Conservation (phyloP, 2,113 vertebrate genomes). For the Oriolus oriolus region DNA sequence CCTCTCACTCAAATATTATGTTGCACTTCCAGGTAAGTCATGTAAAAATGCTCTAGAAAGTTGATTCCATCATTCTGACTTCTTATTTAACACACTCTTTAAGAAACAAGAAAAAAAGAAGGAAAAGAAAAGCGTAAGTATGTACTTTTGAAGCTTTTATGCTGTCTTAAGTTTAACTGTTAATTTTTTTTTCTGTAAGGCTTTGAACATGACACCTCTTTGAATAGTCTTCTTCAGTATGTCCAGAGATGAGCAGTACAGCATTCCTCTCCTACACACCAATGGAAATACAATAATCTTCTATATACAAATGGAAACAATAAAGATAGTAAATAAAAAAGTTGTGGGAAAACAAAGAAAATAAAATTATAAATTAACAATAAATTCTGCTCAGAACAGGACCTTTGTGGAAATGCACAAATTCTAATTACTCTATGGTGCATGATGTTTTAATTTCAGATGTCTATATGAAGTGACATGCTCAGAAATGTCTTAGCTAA, state of each 20-base stretch:
- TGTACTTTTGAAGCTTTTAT: neutral
- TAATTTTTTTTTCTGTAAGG: neutral
- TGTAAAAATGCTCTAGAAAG: neutral
- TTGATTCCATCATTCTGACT: neutral
- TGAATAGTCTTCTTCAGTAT: neutral
- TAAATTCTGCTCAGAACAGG: neutral
- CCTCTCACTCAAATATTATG: neutral
- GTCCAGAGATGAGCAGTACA: neutral
- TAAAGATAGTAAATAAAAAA: neutral
- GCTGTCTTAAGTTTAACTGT: neutral
- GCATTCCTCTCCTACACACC: neutral
- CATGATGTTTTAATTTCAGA: neutral
- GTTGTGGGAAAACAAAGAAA: neutral
- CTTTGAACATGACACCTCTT: neutral
- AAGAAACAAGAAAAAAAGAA: neutral
- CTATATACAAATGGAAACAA: neutral
- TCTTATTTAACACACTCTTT: neutral
- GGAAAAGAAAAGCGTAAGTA: neutral
- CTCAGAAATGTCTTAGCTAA: neutral
- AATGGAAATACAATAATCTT: neutral
- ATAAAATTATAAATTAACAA: neutral
- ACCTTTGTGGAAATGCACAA: neutral
- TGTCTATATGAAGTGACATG: neutral
- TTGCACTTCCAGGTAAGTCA: neutral
- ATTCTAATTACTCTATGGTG: neutral